Evolutionary conservation across 2,797 vertebrate genomes (phyloP), one percentile per base, ranked within the genome.

Genomic region (Macrochelys suwanniensis): DNA sequence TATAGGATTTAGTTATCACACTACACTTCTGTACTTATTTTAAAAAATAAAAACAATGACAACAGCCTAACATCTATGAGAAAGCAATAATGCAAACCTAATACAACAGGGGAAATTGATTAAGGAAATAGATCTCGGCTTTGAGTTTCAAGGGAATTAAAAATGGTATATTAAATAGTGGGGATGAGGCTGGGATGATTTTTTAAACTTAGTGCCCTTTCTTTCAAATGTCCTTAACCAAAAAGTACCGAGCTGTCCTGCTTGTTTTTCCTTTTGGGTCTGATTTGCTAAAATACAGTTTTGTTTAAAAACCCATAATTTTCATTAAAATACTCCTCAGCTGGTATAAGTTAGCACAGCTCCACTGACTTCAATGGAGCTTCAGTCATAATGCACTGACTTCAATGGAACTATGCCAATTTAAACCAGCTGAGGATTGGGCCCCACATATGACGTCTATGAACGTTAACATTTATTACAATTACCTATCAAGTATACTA

Each of bases 221-320:
- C 47, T 86, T 78, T 16, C 6, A 80, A 45, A 79, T 59, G 6
- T 4, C 79, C 2, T 51, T 13, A 89, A 25, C 16, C 68, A 12
- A 81, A 93, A 91, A 57, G 74, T 5, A 56, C 1, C 37, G 42
- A 86, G 77, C 3, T 13, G 0, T 28, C 61, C 50, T 80, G 7
- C 81, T 3, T 33, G 19, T 71, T 88, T 61, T 87, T 56, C 50
- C 25, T 88, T 65, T 68, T 21, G 65, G 65, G 10, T 80, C 65
- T 37, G 21, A 78, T 90, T 85, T 90, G 16, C 82, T 78, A 79
- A 90, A 94, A 81, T n/a, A 10, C 4, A 37, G 33, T n/a, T n/a
- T n/a, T 21, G 33, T 68, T 68, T 68, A 68, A 68, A 68, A n/a
- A 9, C 8, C 61, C 17, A 10, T 10, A 10, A 68, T n/a, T 37